Percentiles rank a stretch among this genome's conserved stretches.
Conservation (phyloP, 2,797 vertebrate genomes). For the Platalea minor region DNA sequence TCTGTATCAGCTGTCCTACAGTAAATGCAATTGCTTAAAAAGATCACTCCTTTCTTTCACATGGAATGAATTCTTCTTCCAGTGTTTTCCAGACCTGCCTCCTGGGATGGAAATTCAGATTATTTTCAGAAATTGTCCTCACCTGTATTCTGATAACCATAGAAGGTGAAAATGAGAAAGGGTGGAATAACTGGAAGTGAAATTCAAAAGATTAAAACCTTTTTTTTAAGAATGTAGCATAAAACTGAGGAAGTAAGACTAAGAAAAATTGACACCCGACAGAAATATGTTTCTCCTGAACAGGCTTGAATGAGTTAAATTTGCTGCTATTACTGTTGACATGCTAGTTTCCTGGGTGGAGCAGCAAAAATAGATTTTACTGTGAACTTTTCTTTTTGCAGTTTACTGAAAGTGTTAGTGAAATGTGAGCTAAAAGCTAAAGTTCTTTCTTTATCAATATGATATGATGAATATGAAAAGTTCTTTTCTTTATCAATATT, state of each 20-base stretch:
- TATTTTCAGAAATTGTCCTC: not conserved
- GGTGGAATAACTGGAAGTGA: not conserved
- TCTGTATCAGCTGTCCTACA: not conserved
- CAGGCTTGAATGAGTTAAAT: not conserved
- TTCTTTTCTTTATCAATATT: not conserved
- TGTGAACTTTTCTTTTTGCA: not conserved
- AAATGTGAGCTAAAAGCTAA: not conserved
- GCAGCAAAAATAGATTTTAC: not conserved
- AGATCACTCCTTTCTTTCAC: not conserved
- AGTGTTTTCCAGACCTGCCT: not conserved
- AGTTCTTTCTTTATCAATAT: not conserved
- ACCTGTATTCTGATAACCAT: not conserved
- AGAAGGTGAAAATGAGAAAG: not conserved
- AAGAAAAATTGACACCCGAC: not conserved
- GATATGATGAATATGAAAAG: not conserved
- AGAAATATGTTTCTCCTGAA: not conserved
- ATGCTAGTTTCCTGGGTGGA: not conserved
- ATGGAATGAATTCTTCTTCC: not conserved
- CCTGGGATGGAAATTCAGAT: not conserved
- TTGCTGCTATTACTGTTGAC: not conserved
- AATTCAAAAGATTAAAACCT: not conserved
- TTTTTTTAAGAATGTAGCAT: not conserved
- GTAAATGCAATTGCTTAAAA: not conserved
- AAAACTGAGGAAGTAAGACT: not conserved
- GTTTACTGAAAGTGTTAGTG: not conserved